Evolutionary conservation across 2,888 invertebrate genomes (phyloP).

Genomic region (Crepidodera aurea): DNA sequence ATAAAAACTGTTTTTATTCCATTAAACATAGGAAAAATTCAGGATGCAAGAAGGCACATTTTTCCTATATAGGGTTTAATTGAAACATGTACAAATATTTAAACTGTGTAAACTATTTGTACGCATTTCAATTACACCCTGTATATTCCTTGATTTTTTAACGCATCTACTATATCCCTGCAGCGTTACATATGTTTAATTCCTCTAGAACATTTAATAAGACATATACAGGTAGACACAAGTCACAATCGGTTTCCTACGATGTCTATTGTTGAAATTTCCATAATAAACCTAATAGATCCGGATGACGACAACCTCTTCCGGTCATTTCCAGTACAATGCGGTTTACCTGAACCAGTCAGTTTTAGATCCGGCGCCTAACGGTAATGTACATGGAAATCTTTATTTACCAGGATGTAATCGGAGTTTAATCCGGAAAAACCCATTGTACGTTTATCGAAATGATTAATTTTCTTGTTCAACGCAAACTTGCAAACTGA

Average conservation of each 20-base stretch:
- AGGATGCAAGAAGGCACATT: too few relatives aligned
- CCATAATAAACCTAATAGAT: slow-evolving; percentile 45
- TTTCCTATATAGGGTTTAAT: too few relatives aligned
- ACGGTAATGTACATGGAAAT: slow-evolving; percentile 19
- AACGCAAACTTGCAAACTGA: background rate
- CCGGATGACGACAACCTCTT: slow-evolving; percentile 44
- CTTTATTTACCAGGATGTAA: slow-evolving; percentile 29
- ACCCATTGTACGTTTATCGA: slow-evolving; percentile 17
- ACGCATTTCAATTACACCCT: too few relatives aligned
- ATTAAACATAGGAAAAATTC: too few relatives aligned
- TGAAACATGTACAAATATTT: too few relatives aligned
- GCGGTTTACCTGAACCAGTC: slow-evolving; percentile 46
- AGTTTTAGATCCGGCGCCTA: slow-evolving; percentile 40
- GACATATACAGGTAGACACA: background rate
- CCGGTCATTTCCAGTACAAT: slow-evolving; percentile 48
- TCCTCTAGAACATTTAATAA: too few relatives aligned
- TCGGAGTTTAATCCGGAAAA: slow-evolving; percentile 23
- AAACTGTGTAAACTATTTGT: too few relatives aligned
- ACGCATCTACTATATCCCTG: too few relatives aligned
- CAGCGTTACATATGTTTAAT: too few relatives aligned
- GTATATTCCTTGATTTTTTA: too few relatives aligned
- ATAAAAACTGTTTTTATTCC: too few relatives aligned
- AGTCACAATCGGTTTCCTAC: background rate
- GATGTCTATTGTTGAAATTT: slow-evolving; percentile 35
- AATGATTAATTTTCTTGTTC: slow-evolving; percentile 24